Conservation (phyloP, 2,113 vertebrate genomes). For the Rhizomys pruinosus region DNA sequence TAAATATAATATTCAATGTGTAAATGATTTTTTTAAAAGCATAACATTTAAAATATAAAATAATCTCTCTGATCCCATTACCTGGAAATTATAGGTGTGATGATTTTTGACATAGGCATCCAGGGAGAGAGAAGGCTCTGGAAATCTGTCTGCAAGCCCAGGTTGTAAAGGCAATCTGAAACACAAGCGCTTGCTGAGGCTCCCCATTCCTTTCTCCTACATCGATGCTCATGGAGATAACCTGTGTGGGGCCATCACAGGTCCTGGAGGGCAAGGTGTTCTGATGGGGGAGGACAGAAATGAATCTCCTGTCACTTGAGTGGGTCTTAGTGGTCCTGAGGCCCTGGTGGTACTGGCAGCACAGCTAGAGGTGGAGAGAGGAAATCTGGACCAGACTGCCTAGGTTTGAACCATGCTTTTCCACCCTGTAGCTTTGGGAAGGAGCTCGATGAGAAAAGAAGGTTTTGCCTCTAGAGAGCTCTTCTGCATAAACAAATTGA, state of each 20-base stretch:
- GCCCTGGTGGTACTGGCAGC: too few relatives aligned
- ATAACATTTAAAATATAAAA: not conserved
- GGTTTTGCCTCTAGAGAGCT: not conserved
- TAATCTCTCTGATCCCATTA: not conserved
- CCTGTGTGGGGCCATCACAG: not conserved
- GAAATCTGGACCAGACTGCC: not conserved
- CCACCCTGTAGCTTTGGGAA: not conserved
- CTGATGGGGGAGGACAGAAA: not conserved
- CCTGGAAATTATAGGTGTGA: not conserved
- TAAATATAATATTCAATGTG: too few relatives aligned
- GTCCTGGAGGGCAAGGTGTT: not conserved
- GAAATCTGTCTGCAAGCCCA: not conserved
- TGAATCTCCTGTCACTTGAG: rapidly evolving
- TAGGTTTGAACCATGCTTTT: not conserved
- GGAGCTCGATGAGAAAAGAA: not conserved
- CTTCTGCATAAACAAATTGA: not conserved
- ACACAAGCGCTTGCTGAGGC: not conserved
- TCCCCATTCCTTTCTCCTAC: not conserved
- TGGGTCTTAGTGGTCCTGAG: too few relatives aligned
- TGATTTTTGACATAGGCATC: not conserved
- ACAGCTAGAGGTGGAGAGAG: too few relatives aligned
- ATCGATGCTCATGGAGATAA: not conserved
- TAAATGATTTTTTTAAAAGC: not conserved
- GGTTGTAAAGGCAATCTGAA: not conserved
- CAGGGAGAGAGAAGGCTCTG: not conserved